These are phyloP conservation scores for Ornithorhynchus anatinus DNA, from an alignment of 2,113 vertebrate species.

Conservation along the genomic window DNA sequence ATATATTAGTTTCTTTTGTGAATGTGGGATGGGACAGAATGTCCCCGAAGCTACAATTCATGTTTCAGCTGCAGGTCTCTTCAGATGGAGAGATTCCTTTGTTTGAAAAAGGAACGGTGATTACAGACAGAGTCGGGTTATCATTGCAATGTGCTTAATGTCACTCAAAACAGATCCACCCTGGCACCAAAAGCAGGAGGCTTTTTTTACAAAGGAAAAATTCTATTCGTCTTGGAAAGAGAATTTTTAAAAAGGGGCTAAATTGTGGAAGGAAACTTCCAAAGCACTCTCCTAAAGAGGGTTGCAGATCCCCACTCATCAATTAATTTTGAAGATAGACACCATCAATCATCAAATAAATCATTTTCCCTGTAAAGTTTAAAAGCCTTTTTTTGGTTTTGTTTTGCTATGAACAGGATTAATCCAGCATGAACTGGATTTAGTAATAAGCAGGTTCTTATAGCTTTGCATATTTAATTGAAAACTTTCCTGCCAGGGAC, in stretches of 20 bases:
- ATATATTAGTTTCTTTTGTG: constrained; percentile 33
- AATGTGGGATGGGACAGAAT: neutral
- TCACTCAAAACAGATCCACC: constrained; percentile 8
- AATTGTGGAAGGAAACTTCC: neutral
- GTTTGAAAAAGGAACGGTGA: constrained; percentile 17
- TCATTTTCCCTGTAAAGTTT: neutral
- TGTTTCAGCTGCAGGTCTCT: constrained; percentile 32
- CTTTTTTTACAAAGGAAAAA: neutral
- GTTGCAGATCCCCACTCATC: neutral
- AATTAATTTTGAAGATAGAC: neutral
- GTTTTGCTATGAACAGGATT: neutral
- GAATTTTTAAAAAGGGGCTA: neutral
- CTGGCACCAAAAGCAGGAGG: neutral
- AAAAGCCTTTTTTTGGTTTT: neutral
- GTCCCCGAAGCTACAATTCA: constrained; percentile 29
- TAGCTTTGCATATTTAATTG: constrained; percentile 41
- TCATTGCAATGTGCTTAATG: constrained; percentile 11
- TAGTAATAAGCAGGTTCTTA: constrained; percentile 17
- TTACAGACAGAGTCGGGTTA: constrained; percentile 7
- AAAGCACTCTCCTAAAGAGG: neutral
- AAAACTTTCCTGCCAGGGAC: constrained; percentile 26
- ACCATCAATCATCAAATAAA: too few relatives aligned
- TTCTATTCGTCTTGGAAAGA: neutral
- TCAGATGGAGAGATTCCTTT: constrained; percentile 22
- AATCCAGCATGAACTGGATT: constrained; percentile 3